Base-by-base conservation (phyloP, 2,797 vertebrate genomes). In the Crenichthys baileyi region DNA sequence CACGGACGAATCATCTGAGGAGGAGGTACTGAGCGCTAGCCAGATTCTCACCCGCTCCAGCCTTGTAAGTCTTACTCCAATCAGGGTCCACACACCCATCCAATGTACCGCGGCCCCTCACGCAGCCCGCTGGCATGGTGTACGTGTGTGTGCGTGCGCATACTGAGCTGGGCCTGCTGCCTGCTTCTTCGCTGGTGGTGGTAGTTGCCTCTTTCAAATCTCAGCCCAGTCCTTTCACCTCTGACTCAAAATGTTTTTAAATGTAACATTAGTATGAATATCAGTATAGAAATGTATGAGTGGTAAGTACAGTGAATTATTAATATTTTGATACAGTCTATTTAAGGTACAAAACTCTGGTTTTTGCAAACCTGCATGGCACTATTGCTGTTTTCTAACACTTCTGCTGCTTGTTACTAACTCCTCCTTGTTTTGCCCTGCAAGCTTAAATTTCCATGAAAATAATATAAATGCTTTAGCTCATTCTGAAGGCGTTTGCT, bases 1-100 rank as follows among this genome's bases (percentile, higher is more conserved):
- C 84, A 99, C 98, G 0, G 98, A 99, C 3, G 98, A 99, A 93
- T 99, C 98, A 68, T 99, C 98, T 16, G 98, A 99, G 93, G 98
- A 99, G 93, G 98, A 99, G 95, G 97, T 97, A 79, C 95, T 98
- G 94, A 99, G 97, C 39, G 97, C 97, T 86, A 99, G 98, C 96
- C 98, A 98, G 95, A 98, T 99, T 94, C 96, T 99, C 85, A 97
- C 95, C 79, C 95, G 94, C 90, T 96, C 97, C 26, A 97, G 97
- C 92, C 96, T 98, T 96, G 98, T 98, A 97, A 92, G 95, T 95
- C 79, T 90, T 77, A 75, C 83, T 87, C 84, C 83, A 81, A 88
- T 86, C 74, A 82, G 85, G 85, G 80, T 71, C 82, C 63, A 11
- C 53, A 65, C 51, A 72, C 70, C 48, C 39, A 74, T 31, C 68